Conservation (phyloP, 2,888 invertebrate species). For the Cerastoderma edule region DNA sequence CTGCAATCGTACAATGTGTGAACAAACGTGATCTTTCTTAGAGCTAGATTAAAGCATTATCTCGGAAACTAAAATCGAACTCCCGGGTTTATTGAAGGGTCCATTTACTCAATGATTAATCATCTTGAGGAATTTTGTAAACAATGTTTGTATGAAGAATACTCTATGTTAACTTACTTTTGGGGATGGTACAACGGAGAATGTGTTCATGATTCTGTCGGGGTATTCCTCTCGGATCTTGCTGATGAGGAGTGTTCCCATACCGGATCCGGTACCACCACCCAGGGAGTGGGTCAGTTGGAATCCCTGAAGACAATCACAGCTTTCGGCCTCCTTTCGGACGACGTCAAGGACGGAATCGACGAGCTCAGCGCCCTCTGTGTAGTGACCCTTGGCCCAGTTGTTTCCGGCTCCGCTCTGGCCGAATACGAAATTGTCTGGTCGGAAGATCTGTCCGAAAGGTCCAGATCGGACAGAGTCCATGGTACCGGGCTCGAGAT, state of each 20-base stretch:
- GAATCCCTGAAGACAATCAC: constrained; percentile 82
- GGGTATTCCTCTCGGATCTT: constrained; percentile 92
- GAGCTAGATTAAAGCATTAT: too few species aligned
- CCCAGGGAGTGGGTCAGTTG: constrained; percentile 88
- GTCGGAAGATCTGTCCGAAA: constrained; percentile 89
- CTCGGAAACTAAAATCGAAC: too few species aligned
- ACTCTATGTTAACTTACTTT: constrained; percentile 86
- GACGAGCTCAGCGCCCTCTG: constrained; percentile 89
- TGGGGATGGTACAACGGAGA: constrained; percentile 95
- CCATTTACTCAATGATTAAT: too few species aligned
- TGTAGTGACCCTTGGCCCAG: constrained; percentile 96
- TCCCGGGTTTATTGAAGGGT: too few species aligned
- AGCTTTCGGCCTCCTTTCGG: constrained; percentile 79
- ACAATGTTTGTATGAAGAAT: too few species aligned
- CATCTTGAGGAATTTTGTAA: too few species aligned
- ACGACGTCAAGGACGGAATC: constrained; percentile 82
- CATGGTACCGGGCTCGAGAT: constrained; percentile 98
- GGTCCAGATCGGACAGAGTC: constrained; percentile 97
- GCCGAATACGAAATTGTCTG: constrained; percentile 96
- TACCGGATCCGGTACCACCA: constrained; percentile 94
- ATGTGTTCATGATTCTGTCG: constrained; percentile 92
- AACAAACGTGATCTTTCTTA: too few species aligned
- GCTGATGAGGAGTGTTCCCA: constrained; percentile 95
- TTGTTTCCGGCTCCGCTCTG: constrained; percentile 88
- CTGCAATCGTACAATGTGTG: too few species aligned